These are phyloP conservation scores for Dolichallabes microphthalmus DNA, from an alignment of 2,113 vertebrate species.

Conservation along the genomic window DNA sequence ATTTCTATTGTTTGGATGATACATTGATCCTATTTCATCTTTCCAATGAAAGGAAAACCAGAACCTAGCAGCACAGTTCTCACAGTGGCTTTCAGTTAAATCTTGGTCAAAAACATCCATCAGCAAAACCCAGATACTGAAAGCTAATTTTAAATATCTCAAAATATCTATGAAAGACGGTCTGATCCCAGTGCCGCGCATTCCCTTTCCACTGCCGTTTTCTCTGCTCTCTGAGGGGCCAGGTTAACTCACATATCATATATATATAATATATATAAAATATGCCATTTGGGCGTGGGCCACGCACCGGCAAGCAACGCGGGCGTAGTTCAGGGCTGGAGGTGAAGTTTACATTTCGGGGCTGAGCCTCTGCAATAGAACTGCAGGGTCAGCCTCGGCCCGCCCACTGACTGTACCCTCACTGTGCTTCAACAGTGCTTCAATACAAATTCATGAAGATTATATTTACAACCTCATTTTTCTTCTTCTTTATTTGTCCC, in stretches of 20 bases:
- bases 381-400: slow-evolving; percentile 73
- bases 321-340: slow-evolving; percentile 54
- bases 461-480: slow-evolving; percentile 79
- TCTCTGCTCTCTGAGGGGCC: slow-evolving; percentile 67
- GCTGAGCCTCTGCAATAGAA: slow-evolving; percentile 75
- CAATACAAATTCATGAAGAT: slow-evolving; percentile 74
- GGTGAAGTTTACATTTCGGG: slow-evolving; percentile 47
- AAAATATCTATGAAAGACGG: slow-evolving; percentile 4
- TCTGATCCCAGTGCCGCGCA: slow-evolving; percentile 1
- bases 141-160: neutral
- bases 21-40: neutral
- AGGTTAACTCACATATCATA: slow-evolving; percentile 82
- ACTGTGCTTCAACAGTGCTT: slow-evolving; percentile 63
- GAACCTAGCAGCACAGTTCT: neutral
- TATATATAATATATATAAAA: slow-evolving; percentile 84
- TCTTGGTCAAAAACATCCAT: neutral
- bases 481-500: slow-evolving; percentile 51
- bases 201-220: slow-evolving; percentile 52
- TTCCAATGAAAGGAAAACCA: neutral
- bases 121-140: slow-evolving; percentile 7
- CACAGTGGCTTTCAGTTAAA: neutral
- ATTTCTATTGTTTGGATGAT: neutral
- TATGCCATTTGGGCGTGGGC: slow-evolving; percentile 73
- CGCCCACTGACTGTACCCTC: slow-evolving; percentile 68
- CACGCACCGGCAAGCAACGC: slow-evolving; percentile 66